A percentile compares a stretch with the other conserved stretches of the same genome.
Conservation (phyloP, 2,797 vertebrate species). For the Gadopsis marmoratus region DNA sequence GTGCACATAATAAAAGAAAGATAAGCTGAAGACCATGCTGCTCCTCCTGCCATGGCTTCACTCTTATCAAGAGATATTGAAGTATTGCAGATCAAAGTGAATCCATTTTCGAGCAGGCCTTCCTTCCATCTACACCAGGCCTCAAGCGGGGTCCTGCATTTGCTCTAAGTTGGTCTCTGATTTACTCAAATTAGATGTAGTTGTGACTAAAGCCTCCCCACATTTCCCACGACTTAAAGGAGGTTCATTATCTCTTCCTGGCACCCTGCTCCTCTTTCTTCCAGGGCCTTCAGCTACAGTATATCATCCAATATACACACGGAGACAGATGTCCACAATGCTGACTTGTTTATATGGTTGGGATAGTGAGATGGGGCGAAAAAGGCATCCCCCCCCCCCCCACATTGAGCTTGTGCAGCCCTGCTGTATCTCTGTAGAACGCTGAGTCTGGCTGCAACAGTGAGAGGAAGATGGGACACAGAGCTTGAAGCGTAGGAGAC, state of each 20-base stretch:
- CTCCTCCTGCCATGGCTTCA: slow-evolving; percentile 24
- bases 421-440: slow-evolving; percentile 56
- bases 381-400: slow-evolving; percentile 62
- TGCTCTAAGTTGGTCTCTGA: slow-evolving; percentile 64
- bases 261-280: slow-evolving; percentile 75
- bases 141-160: slow-evolving; percentile 47
- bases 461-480: slow-evolving; percentile 54
- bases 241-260: slow-evolving; percentile 80
- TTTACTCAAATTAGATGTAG: slow-evolving; percentile 77
- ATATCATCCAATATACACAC: slow-evolving; percentile 83
- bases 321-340: slow-evolving; percentile 82
- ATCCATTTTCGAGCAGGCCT: slow-evolving; percentile 46
- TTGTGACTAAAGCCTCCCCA: slow-evolving; percentile 71
- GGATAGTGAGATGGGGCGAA: slow-evolving; percentile 65
- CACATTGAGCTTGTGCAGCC: slow-evolving; percentile 58
- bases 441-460: slow-evolving; percentile 50
- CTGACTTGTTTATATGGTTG: slow-evolving; percentile 79
- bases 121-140: slow-evolving; percentile 34
- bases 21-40: slow-evolving; percentile 22
- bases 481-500: slow-evolving; percentile 68
- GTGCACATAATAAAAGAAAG: slow-evolving; percentile 41
- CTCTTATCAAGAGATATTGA: slow-evolving; percentile 43
- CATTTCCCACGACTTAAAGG: slow-evolving; percentile 75
- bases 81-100: slow-evolving; percentile 57
- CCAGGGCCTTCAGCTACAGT: slow-evolving; percentile 72